These are phyloP conservation scores for Columba livia DNA, from an alignment of 2,113 vertebrate species.

Conservation along the genomic window DNA sequence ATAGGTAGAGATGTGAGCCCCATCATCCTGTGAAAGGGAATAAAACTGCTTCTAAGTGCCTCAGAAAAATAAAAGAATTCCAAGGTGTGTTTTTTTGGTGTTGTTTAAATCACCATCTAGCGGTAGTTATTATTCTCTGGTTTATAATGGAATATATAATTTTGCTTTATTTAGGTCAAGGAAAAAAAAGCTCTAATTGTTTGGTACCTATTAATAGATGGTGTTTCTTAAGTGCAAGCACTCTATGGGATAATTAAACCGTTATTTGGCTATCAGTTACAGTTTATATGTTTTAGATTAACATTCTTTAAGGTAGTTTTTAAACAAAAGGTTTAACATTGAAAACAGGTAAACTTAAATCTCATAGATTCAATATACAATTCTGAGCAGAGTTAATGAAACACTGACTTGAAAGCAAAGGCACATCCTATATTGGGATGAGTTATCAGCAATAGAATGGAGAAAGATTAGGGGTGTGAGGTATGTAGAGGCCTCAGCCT, in stretches of 20 bases:
- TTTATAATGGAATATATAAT: background rate
- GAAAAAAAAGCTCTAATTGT: background rate
- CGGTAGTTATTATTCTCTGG: background rate
- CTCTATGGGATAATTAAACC: background rate
- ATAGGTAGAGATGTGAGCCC: background rate
- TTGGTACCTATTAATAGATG: background rate
- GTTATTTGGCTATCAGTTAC: background rate
- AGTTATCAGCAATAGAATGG: constrained; percentile 58
- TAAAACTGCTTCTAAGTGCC: background rate
- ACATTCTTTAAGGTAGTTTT: background rate
- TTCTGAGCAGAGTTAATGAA: constrained; percentile 25
- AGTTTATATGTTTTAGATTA: background rate
- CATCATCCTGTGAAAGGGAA: background rate
- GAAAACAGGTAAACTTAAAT: background rate
- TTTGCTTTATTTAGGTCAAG: background rate
- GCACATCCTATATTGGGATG: background rate
- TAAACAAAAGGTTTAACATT: background rate
- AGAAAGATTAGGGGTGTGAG: constrained; percentile 36
- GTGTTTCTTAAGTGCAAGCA: background rate
- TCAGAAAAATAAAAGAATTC: background rate
- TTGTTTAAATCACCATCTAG: background rate
- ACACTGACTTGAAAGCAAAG: constrained; percentile 16
- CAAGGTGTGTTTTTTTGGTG: background rate
- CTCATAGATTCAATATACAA: background rate
- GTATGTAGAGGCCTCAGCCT: constrained; percentile 1